Percentiles rank a stretch among this genome's conserved stretches.
Conservation (phyloP, 1,140 invertebrate genomes). For the Bombus terrestris region DNA sequence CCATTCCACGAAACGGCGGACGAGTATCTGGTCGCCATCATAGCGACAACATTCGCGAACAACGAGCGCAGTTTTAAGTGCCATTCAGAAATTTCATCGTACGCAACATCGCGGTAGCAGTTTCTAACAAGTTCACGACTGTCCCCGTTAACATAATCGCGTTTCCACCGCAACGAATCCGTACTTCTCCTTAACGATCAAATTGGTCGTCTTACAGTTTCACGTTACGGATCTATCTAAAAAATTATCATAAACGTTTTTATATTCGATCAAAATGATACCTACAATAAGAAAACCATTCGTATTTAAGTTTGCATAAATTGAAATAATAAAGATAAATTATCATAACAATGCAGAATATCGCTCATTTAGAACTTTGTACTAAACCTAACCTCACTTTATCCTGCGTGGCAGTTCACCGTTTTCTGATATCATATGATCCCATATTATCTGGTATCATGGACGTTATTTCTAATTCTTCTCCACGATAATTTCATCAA, state of each 20-base stretch:
- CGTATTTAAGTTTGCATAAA: no score
- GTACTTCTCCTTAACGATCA: background rate
- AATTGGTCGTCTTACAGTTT: background rate
- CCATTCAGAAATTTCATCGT: constrained; percentile 37
- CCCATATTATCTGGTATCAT: no score
- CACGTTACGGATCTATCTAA: background rate
- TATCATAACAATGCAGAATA: background rate
- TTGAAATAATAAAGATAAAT: background rate
- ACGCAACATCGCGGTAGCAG: constrained; percentile 19
- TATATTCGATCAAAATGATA: background rate
- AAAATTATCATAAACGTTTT: background rate
- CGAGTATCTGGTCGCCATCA: constrained; percentile 3
- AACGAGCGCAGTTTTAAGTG: constrained; percentile 32
- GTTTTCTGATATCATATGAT: no score
- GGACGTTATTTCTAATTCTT: no score
- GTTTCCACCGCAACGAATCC: constrained; percentile 13
- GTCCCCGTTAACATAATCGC: constrained; percentile 39
- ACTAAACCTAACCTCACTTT: background rate
- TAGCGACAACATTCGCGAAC: constrained; percentile 20
- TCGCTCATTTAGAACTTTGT: background rate
- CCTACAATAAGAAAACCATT: background rate
- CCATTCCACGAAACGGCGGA: constrained; percentile 7
- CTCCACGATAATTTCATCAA: no score
- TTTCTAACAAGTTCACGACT: constrained; percentile 45
- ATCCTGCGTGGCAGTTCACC: no score